A percentile compares a stretch with the other conserved stretches of the same genome.
phyloP scores from a whole-genome alignment of 2,888 invertebrate species.

The Dromius quadrimaculatus region DNA sequence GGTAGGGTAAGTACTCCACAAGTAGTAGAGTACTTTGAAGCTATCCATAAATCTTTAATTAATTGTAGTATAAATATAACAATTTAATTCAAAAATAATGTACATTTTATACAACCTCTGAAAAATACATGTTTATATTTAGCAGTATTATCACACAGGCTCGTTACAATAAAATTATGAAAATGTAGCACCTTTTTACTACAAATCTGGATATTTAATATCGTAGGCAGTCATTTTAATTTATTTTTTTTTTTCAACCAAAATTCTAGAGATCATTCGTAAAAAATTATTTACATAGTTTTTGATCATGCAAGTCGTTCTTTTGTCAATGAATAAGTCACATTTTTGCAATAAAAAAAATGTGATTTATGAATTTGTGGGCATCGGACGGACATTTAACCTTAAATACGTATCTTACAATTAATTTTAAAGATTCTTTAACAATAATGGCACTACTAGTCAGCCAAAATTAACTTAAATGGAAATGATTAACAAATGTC shows the following conservation, averaged over 20 bases:
- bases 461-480: conserved; percentile 42
- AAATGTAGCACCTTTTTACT: conserved; percentile 46
- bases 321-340: conserved; percentile 20
- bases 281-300: too few species aligned
- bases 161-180: conserved; percentile 39
- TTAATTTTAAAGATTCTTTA: conserved; percentile 39
- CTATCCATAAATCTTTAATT: too few species aligned
- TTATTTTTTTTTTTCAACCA: conserved; percentile 8
- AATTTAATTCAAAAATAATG: conserved; percentile 52
- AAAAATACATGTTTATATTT: conserved; percentile 46
- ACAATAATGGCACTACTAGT: conserved; percentile 47
- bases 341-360: conserved; percentile 8
- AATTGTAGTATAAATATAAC: conserved; percentile 47
- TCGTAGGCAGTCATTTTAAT: conserved; percentile 28
- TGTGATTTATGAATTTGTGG: conserved; percentile 15
- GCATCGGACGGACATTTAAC: conserved; percentile 21
- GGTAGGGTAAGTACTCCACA: too few species aligned
- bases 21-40: too few species aligned
- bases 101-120: conserved; percentile 50
- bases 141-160: conserved; percentile 42
- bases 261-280: conserved; percentile 27
- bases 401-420: conserved; percentile 44
- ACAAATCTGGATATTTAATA: conserved; percentile 21
- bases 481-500: conserved; percentile 23
- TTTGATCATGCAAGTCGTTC: too few species aligned